Evolutionary conservation across 2,113 vertebrate species (phyloP), one percentile per base, ranked within the genome.

Genomic region (Oxygymnocypris stewartii): DNA sequence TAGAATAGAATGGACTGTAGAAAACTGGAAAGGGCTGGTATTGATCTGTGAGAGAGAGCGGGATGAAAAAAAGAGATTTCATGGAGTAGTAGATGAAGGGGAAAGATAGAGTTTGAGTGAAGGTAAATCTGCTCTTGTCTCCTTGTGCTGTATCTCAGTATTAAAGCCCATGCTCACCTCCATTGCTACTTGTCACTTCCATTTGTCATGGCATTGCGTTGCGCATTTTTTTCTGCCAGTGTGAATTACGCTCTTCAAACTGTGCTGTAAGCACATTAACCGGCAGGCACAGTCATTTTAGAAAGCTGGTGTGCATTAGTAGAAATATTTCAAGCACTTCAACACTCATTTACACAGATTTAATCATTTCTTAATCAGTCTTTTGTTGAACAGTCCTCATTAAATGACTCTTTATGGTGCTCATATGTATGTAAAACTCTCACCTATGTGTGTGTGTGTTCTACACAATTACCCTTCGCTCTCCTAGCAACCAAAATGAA

Each of bases 121-220:
- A 84, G 82, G 67, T 74, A 84, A 84, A 84, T 57, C 67, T 84
- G 69, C 65, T 84, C 82, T 84, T 84, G 82, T 73, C 67, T 47
- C n/a, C 80, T 44, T 2, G 80, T 31, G 79, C 79, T 57, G 82
- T 74, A 57, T 84, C 76, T 49, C 40, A 3, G 76, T 78, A 73
- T 74, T 82, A 31, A 82, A 23, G 81, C 49, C 82, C 59, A 12
- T 67, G 81, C 81, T 85, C 79, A 88, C 87, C 82, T 88, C 54
- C 73, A 84, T 80, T 84, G 76, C 87, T 20, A 18, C 82, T 84
- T 88, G 83, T 88, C 87, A 88, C 82, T 88, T 88, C 76, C 87
- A 88, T 88, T 88, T 88, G 87, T 85, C 87, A 80, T 51, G 83
- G 37, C 87, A 54, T 71, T 59, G 49, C 74, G 47, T 71, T 61